Evolutionary conservation across 2,113 vertebrate genomes (phyloP).

Genomic region (Pimephales promelas): DNA sequence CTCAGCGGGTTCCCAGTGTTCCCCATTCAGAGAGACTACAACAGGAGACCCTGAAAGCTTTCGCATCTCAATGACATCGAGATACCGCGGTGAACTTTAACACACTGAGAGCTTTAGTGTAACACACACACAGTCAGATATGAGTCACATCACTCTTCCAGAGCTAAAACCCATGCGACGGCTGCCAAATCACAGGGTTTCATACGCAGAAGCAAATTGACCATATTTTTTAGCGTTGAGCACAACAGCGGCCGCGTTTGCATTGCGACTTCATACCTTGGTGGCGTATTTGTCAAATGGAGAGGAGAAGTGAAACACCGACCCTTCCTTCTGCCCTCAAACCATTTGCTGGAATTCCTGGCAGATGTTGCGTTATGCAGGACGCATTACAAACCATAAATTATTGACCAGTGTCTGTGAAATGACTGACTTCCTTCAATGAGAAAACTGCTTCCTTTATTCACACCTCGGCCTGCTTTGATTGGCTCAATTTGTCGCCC

Average conservation of each 20-base stretch:
- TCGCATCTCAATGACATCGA: slow-evolving; percentile 72
- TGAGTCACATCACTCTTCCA: not conserved
- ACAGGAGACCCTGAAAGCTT: slow-evolving; percentile 62
- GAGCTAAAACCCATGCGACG: not conserved
- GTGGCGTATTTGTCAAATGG: not conserved
- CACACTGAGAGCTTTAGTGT: slow-evolving; percentile 55
- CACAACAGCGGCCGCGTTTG: not conserved
- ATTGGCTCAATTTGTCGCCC: slow-evolving; percentile 77
- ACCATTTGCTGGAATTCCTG: slow-evolving; percentile 67
- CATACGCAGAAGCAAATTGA: not conserved
- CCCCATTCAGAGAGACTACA: slow-evolving; percentile 22
- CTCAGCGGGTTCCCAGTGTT: not conserved
- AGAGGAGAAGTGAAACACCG: slow-evolving; percentile 36
- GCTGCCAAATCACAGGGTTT: not conserved
- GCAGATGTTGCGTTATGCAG: slow-evolving; percentile 58
- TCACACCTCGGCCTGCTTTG: slow-evolving; percentile 56
- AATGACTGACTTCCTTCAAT: slow-evolving; percentile 72
- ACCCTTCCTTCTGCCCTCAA: slow-evolving; percentile 21
- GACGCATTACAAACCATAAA: slow-evolving; percentile 64
- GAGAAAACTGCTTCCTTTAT: slow-evolving; percentile 62
- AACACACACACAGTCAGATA: slow-evolving; percentile 31
- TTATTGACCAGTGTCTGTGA: slow-evolving; percentile 67
- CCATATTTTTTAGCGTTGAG: not conserved
- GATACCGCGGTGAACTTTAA: slow-evolving; percentile 48
- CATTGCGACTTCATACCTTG: not conserved